Evolutionary conservation across 2,888 invertebrate genomes (phyloP), one percentile per base, ranked within the genome.

Genomic region (Patella pellucida): DNA sequence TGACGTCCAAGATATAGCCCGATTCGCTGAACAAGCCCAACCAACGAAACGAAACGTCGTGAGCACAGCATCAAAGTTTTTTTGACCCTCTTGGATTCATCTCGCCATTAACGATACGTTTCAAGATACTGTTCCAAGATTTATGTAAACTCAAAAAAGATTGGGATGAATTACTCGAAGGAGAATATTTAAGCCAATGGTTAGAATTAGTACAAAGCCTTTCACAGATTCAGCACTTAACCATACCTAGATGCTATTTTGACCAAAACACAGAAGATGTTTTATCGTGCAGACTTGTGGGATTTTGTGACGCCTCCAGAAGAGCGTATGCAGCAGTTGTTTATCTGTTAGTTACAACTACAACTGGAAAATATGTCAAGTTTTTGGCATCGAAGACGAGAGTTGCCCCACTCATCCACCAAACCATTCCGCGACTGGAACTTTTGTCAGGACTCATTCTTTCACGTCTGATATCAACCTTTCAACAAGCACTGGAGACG

Each of bases 81-180:
- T 56, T 56, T 15, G 19, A 56, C 56, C 56, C 56, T n/a, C 56
- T 56, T 56, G 56, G 56, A 56, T 56, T 56, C 56, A 56, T 56
- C 19, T 56, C 19, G 19, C 56, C 56, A 12, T 19, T 56, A n/a
- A 56, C 56, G 16, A 56, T 56, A 15, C 14, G 16, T 9, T 56
- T 56, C 16, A 56, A 56, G 19, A 56, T 56, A 56, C 56, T 56
- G 7, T 56, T 56, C 56, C 56, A 56, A 56, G 56, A 56, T n/a
- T 56, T 56, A 56, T 56, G 56, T 56, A 56, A 56, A 56, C 19
- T 19, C 9, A 56, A n/a, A 56, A 15, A n/a, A 16, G 56, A 56
- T 41, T 56, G 56, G 56, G 16, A 56, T 56, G 56, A 56, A 56
- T 16, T 19, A 56, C 56, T 56, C n/a, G 56, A 56, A n/a, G 56